Percentiles rank a stretch among this genome's conserved stretches.
phyloP scores from a whole-genome alignment of 2,888 invertebrate genomes.

The Anticlea derivata region DNA sequence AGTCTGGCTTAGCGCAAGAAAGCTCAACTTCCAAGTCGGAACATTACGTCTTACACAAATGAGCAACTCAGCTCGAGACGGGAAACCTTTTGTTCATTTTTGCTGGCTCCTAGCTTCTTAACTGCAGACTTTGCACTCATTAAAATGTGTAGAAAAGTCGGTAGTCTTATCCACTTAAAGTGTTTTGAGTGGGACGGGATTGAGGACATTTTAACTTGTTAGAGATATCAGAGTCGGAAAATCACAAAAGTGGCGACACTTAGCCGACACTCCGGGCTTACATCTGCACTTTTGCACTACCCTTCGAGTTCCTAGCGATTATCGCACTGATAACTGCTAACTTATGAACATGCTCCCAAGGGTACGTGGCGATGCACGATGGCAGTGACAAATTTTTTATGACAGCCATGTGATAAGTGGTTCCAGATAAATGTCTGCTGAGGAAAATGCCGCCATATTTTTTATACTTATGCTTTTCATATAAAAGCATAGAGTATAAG shows the following conservation, averaged over 20 bases:
- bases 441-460: constrained; percentile 15
- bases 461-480: constrained; percentile 18
- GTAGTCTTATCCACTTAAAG: constrained; percentile 18
- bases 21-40: constrained; percentile 15
- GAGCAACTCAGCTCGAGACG: constrained; percentile 22
- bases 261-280: constrained; percentile 41
- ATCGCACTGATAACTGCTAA: constrained; percentile 45
- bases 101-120: constrained; percentile 14
- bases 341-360: constrained; percentile 23
- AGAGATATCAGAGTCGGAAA: constrained; percentile 45
- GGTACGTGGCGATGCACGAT: constrained; percentile 41
- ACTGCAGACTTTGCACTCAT: constrained; percentile 25
- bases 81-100: constrained; percentile 25
- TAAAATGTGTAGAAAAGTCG: constrained; percentile 25
- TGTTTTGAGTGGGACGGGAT: constrained; percentile 20
- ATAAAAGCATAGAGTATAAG: no score
- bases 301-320: constrained; percentile 45
- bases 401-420: constrained; percentile 31
- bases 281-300: constrained; percentile 34
- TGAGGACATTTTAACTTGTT: constrained; percentile 38
- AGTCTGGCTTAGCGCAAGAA: constrained; percentile 17
- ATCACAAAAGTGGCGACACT: constrained; percentile 40
- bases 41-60: constrained; percentile 29
- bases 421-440: constrained; percentile 13
- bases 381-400: constrained; percentile 37